Base-by-base conservation (phyloP, 2,113 vertebrate genomes). In the Phrynocephalus versicolor region DNA sequence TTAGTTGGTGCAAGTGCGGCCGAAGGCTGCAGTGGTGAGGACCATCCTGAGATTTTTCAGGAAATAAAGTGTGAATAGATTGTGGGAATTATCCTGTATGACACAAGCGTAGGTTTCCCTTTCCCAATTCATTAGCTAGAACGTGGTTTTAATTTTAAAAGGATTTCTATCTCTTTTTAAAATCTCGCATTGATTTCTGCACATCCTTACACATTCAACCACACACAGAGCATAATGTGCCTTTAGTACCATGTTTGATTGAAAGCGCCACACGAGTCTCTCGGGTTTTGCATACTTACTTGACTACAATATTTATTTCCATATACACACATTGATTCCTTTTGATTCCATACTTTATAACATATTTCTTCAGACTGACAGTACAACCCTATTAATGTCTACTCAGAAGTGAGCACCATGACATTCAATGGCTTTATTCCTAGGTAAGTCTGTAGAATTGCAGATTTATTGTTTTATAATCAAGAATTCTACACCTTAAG, bases 1-100 rank as follows among this genome's bases (percentile, higher is more conserved):
- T 87, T 81, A 25, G 83, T 51, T 86, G 87, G n/a, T 37, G 76
- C n/a, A 25, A 78, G 35, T 23, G 23, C 30, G 27, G 30, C 30
- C 6, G 18, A 62, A 19, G 9, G 8, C 30, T 70, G 23, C 10
- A 23, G 18, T 64, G 35, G 27, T 15, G 12, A 92, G 0, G 0
- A 14, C 16, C 3, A 33, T 9, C 15, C 23, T 12, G 3, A 7
- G 19, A 6, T n/a, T 65, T 37, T 45, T 45, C 37, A 45, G 25
- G n/a, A 45, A n/a, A n/a, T 2, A 65, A 30, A 51, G 45, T 7
- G 8, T 14, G 7, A 65, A 27, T 45, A 45, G 37, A 76, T 27
- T 57, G 14, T 76, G 74, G 37, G 15, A 5, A 57, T 70, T 25
- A 70, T 35, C n/a, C 35, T 70, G 45, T 19, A 45, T 81, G 27